Evolutionary conservation across 2,888 invertebrate species (phyloP).

Genomic region (Aporophyla nigra): DNA sequence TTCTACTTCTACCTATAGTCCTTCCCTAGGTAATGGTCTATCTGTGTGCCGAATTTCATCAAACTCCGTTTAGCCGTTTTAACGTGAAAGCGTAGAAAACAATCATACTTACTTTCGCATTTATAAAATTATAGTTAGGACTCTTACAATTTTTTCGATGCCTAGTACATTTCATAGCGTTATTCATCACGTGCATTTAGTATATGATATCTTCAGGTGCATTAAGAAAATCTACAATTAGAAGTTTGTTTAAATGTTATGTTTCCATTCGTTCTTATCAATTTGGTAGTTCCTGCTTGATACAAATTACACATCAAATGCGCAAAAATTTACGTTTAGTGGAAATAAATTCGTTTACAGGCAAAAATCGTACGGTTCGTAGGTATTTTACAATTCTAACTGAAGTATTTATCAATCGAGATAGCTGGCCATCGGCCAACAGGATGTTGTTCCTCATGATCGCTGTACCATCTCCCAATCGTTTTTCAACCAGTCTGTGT

Average conservation of each 20-base stretch:
- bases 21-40: too few relatives aligned
- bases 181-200: too few relatives aligned
- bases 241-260: too few relatives aligned
- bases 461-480: conserved; percentile 72
- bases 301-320: conserved; percentile 18
- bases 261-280: neutral
- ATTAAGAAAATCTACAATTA: neutral
- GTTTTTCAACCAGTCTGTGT: conserved; percentile 76
- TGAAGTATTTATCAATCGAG: conserved; percentile 68
- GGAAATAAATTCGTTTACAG: conserved; percentile 28
- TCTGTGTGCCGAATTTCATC: too few relatives aligned
- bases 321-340: neutral
- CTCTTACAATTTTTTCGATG: too few relatives aligned
- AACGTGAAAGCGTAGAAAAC: too few relatives aligned
- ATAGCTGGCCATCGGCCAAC: conserved; percentile 80
- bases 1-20: too few relatives aligned
- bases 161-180: too few relatives aligned
- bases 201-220: too few relatives aligned
- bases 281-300: neutral
- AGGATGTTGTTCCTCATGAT: conserved; percentile 82
- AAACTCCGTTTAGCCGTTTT: too few relatives aligned
- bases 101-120: too few relatives aligned
- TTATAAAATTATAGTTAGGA: too few relatives aligned
- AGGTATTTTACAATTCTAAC: conserved; percentile 47
- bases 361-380: conserved; percentile 26